Base-by-base conservation (phyloP, 1,140 invertebrate genomes). In the Mylabris phalerata region DNA sequence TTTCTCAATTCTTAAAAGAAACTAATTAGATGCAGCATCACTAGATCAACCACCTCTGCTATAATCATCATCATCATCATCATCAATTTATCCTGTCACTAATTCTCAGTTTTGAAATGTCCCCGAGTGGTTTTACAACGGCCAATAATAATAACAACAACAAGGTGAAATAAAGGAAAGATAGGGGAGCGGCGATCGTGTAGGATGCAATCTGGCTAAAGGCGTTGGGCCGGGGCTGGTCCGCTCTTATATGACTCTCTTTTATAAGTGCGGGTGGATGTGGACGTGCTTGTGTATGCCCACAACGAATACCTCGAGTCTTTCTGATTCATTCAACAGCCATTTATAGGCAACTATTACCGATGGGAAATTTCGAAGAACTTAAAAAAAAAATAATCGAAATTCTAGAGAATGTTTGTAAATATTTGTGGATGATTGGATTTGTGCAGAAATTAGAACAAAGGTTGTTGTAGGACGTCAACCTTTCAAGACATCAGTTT, bases 391-490 rank as follows among this genome's bases (percentile, higher is more conserved):
- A 32, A 32, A 32, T 7, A 4, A 7, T 32, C 32, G 19, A 19
- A 19, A 19, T 19, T 19, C 19, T 19, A 19, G 19, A 19, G 19
- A 13, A 13, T 19, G 19, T 19, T 19, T 19, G 0, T 19, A 19
- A 32, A 32, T 5, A 32, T 4, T 4, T 3, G 32, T 32, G 4
- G 32, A 32, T 32, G 7, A 3, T 32, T 32, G 4, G 32, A 32
- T 32, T 27, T 44, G 43, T 52, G 50, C 51, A 54, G 25, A 54
- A 54, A 54, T 32, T 45, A 25, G 51, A 54, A 42, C 43, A 54
- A 54, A 54, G 51, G 51, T 46, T 54, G 51, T 19, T 9, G 1
- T 27, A 41, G 50, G 51, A 42, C 51, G 26, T 54, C 51, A 41
- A 54, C 51, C 51, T 54, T 43, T 4, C 9, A 32, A 2, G 3